Percentiles rank a stretch among this genome's conserved stretches.
Conservation (phyloP, 2,113 vertebrate genomes). For the Labrus mixtus region DNA sequence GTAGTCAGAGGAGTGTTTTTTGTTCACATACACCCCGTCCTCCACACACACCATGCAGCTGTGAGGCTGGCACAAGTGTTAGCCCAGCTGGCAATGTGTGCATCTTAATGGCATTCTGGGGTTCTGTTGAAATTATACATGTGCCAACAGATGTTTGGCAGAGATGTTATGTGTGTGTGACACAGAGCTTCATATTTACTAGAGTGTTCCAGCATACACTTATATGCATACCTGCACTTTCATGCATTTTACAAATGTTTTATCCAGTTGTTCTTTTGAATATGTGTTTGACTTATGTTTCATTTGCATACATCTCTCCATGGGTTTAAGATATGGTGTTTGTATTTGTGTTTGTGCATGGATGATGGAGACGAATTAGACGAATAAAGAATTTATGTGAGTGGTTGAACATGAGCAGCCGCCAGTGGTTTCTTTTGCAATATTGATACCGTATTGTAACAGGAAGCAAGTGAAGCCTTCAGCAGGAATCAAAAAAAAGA, state of each 20-base stretch:
- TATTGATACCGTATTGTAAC: slow-evolving; percentile 72
- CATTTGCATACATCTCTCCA: slow-evolving; percentile 13
- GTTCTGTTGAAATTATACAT: slow-evolving; percentile 76
- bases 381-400: slow-evolving; percentile 69
- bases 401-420: slow-evolving; percentile 62
- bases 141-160: slow-evolving; percentile 79
- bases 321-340: slow-evolving; percentile 17
- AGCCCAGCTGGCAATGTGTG: slow-evolving; percentile 70
- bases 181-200: slow-evolving; percentile 56
- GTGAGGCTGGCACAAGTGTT: slow-evolving; percentile 65
- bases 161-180: slow-evolving; percentile 52
- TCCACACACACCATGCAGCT: slow-evolving; percentile 61
- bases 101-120: slow-evolving; percentile 69
- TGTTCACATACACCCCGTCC: slow-evolving; percentile 11
- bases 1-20: slow-evolving; percentile 25
- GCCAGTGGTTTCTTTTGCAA: slow-evolving; percentile 64
- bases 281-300: neutral
- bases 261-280: slow-evolving; percentile 14
- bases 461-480: slow-evolving; percentile 50
- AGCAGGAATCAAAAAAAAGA: slow-evolving; percentile 44
- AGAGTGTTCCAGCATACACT: slow-evolving; percentile 22
- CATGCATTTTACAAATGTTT: slow-evolving; percentile 32
- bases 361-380: slow-evolving; percentile 53
- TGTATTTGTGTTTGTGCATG: slow-evolving; percentile 23
- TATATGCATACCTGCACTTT: slow-evolving; percentile 22